Evolutionary conservation across 2,113 vertebrate genomes (phyloP), one percentile per base, ranked within the genome.

Genomic region (Sphyrna mokarran): DNA sequence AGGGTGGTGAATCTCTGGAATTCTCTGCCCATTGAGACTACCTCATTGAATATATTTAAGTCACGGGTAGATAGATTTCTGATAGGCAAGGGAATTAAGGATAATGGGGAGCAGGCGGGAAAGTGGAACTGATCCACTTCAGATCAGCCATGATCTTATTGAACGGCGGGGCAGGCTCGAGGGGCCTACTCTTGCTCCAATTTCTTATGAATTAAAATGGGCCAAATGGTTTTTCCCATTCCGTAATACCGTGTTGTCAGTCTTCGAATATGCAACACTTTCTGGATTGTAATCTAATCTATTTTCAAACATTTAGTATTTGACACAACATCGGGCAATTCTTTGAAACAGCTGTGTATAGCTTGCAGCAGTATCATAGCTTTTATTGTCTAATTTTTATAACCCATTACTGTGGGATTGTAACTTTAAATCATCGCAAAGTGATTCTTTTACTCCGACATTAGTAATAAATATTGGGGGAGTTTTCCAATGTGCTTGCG

Each of bases 351-450:
- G 94, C 94, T 95, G 94, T 72, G 94, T 48, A 54, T 72, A 72
- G 68, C 94, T 95, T 72, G 68, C 68, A 72, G 94, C 94, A 95
- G 69, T 95, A 72, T 33, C 20, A 48, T 72, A 1, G 37, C 10
- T 95, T 95, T 95, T 95, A 95, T 72, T 48, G 43, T 95, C 94
- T 95, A 72, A 72, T 95, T 95, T 95, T 95, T 76, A 95, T 48
- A 95, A 95, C 94, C 94, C 37, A 95, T 95, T 95, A 72, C 43
- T 9, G 68, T 72, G 69, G 26, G 26, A 95, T 95, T 48, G 26
- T 11, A 95, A 95, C 94, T 95, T 95, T 95, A 95, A 95, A 95
- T 95, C 94, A 95, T 95, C 70, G 43, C 94, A 95, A 95, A 95
- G 68, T 95, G 69, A 69, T 76, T 48, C 69, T 76, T 72, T 13